phyloP scores from a whole-genome alignment of 2,797 vertebrate species.

The Morelia viridis region DNA sequence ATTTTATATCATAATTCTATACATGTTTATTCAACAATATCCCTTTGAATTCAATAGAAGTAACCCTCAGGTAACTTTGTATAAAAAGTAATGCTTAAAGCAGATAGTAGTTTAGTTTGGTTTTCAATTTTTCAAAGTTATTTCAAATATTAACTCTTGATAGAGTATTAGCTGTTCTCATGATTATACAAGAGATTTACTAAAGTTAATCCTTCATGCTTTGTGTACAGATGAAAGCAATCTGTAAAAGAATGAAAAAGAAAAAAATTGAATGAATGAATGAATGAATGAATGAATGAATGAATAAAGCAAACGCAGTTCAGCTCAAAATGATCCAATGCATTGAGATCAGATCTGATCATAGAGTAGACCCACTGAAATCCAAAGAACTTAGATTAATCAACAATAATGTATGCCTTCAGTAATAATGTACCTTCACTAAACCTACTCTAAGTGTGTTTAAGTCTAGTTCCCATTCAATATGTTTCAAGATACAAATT shows the following conservation, averaged over 20 bases:
- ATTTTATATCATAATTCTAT: not conserved
- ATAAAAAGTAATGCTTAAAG: not conserved
- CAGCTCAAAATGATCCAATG: not conserved
- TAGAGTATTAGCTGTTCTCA: not conserved
- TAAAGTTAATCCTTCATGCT: not conserved
- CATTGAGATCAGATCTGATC: not conserved
- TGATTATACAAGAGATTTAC: not conserved
- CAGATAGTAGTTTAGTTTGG: not conserved
- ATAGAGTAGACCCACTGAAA: not conserved
- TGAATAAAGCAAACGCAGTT: not conserved
- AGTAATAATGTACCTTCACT: not conserved
- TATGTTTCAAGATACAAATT: not conserved
- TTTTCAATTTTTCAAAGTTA: not conserved
- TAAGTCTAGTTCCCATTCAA: not conserved
- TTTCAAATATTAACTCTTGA: not conserved
- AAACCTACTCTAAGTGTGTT: not conserved
- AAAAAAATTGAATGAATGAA: not conserved
- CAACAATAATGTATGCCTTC: not conserved
- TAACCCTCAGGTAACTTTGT: fast-evolving
- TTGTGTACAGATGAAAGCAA: not conserved
- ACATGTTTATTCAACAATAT: not conserved
- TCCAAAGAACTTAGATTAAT: not conserved
- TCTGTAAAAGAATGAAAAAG: not conserved
- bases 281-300: too few species aligned
- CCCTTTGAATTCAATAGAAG: not conserved